Evolutionary conservation across 2,797 vertebrate species (phyloP).

Genomic region (Pyrocephalus nanus): DNA sequence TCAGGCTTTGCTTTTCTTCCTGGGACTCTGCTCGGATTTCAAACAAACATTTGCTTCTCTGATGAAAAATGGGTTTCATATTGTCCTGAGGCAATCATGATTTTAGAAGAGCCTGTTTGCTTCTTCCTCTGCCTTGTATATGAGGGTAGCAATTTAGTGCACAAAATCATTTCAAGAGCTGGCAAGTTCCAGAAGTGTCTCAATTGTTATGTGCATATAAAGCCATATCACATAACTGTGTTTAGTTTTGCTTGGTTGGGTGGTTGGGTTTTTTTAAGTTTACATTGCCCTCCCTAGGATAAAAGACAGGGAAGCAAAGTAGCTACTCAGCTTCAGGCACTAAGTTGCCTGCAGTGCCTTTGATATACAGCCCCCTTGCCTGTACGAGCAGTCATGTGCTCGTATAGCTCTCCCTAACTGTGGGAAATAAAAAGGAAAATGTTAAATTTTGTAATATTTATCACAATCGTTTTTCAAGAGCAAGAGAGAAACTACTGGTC

Average conservation of each 20-base stretch:
- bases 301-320: neutral
- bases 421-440: conserved; percentile 44
- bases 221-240: neutral
- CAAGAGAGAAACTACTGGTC: neutral
- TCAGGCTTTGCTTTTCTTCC: neutral
- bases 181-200: neutral
- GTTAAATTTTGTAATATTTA: conserved; percentile 31
- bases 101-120: neutral
- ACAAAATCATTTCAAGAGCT: neutral
- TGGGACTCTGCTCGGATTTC: conserved; percentile 2
- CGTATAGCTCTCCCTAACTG: neutral
- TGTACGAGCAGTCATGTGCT: neutral
- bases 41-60: conserved; percentile 20
- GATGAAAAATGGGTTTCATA: neutral
- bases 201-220: neutral
- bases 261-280: neutral
- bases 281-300: neutral
- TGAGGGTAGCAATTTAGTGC: neutral
- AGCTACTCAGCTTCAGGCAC: neutral
- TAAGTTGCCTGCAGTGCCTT: neutral
- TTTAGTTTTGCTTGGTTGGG: neutral
- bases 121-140: neutral
- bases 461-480: conserved; percentile 13
- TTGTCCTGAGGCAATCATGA: neutral
- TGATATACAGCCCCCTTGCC: neutral